phyloP scores from a whole-genome alignment of 2,797 vertebrate species.

The Crenuchus spilurus region DNA sequence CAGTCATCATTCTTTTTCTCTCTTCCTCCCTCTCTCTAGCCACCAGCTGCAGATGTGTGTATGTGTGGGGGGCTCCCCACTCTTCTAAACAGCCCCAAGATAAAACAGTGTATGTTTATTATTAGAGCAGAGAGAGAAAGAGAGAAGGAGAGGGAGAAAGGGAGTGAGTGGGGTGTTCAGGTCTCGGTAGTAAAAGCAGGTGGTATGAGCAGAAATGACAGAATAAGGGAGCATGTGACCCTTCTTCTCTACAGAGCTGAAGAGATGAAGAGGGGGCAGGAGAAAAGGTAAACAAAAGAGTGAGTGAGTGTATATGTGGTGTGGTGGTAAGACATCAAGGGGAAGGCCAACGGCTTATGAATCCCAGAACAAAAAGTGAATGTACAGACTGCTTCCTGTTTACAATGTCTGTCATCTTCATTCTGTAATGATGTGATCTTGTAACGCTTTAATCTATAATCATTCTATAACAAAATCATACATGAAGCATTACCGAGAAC shows the following conservation, averaged over 20 bases:
- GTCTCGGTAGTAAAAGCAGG: constrained; percentile 46
- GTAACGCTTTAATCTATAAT: too few relatives aligned
- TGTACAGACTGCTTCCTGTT: too few relatives aligned
- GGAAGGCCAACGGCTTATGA: too few relatives aligned
- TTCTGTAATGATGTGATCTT: too few relatives aligned
- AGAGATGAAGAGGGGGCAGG: not conserved
- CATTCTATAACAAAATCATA: too few relatives aligned
- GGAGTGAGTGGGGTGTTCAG: constrained; percentile 70
- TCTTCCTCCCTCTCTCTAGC: constrained; percentile 21
- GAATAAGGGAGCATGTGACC: not conserved
- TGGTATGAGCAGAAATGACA: constrained; percentile 24
- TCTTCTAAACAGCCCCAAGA: constrained; percentile 82
- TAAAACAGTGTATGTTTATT: constrained; percentile 88
- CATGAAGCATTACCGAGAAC: too few relatives aligned
- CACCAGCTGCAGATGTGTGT: constrained; percentile 51
- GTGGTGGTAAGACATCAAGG: too few relatives aligned
- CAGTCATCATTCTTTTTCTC: constrained; percentile 37
- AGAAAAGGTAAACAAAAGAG: not conserved
- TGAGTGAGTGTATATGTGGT: too few relatives aligned
- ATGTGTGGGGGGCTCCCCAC: constrained; percentile 63
- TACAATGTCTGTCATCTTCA: too few relatives aligned
- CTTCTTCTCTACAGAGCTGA: constrained; percentile 7
- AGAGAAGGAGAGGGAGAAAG: constrained; percentile 69
- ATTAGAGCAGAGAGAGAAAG: constrained; percentile 72
- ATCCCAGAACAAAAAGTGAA: too few relatives aligned